Evolutionary conservation across 1,140 invertebrate genomes (phyloP).

Genomic region (Protaetia brevitarsis): DNA sequence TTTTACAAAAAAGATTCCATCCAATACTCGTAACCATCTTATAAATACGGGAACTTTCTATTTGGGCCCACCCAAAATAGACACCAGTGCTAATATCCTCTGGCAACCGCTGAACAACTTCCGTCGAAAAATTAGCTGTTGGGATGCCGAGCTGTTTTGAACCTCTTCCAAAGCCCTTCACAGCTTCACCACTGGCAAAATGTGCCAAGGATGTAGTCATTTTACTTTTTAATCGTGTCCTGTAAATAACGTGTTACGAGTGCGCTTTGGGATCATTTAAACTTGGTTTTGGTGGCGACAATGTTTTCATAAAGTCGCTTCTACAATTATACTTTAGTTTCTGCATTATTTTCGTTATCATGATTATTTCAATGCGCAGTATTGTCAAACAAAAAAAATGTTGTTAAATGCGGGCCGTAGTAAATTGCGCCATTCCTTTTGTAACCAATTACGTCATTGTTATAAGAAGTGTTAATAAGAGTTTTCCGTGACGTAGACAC

Average conservation of each 20-base stretch:
- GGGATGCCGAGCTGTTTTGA: constrained; percentile 89
- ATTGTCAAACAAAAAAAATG: no score
- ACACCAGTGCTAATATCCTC: constrained; percentile 72
- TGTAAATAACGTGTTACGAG: background rate
- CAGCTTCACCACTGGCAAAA: constrained; percentile 73
- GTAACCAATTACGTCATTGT: no score
- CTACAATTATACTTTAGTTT: no score
- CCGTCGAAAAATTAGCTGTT: constrained; percentile 85
- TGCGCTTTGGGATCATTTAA: background rate
- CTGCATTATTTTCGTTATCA: no score
- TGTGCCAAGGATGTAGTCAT: constrained; percentile 57
- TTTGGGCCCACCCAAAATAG: constrained; percentile 90
- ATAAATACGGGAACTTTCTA: constrained; percentile 65
- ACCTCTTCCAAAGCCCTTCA: constrained; percentile 90
- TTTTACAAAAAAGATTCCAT: constrained; percentile 95
- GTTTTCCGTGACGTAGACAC: no score
- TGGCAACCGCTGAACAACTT: constrained; percentile 77
- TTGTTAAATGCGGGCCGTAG: no score
- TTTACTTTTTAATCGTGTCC: background rate
- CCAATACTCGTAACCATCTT: constrained; percentile 96
- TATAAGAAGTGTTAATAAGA: no score
- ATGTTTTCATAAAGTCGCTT: no score
- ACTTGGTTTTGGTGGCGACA: background rate
- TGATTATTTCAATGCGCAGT: no score
- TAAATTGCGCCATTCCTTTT: no score